Evolutionary conservation across 2,888 invertebrate species (phyloP).

Genomic region (Calameuta pallipes): DNA sequence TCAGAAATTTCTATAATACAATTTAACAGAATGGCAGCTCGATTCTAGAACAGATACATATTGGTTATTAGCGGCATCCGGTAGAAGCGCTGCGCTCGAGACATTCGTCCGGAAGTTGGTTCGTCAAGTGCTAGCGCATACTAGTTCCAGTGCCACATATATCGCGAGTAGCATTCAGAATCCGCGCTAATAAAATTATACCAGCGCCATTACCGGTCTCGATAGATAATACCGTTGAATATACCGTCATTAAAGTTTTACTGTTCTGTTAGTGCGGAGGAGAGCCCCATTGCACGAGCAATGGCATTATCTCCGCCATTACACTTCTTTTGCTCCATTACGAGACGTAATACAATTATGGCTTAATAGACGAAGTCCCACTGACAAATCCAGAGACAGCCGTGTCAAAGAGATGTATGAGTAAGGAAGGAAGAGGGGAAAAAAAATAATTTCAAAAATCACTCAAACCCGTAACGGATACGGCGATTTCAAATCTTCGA

Average conservation of each 20-base stretch:
- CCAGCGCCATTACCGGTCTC: conserved; percentile 21
- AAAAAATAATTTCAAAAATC: background rate
- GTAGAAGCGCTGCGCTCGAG: conserved; percentile 42
- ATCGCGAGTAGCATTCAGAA: conserved; percentile 32
- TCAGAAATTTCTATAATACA: background rate
- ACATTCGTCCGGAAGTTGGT: conserved; percentile 44
- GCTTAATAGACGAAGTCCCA: background rate
- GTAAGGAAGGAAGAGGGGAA: background rate
- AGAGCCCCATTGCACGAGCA: background rate
- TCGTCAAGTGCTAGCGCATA: conserved; percentile 18
- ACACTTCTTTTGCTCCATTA: background rate
- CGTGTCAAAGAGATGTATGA: background rate
- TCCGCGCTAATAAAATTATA: conserved; percentile 43
- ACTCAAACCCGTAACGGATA: background rate
- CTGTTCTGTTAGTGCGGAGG: conserved; percentile 9
- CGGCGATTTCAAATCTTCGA: background rate
- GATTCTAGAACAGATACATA: background rate
- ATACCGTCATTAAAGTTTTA: conserved; percentile 24
- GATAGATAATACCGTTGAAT: conserved; percentile 10
- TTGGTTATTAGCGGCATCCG: conserved; percentile 12
- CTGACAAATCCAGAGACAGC: background rate
- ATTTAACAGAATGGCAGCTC: background rate
- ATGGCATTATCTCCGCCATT: background rate
- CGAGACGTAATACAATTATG: background rate
- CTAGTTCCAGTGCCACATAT: conserved; percentile 24